These are phyloP conservation scores for Cyprinodon variegatus DNA, from an alignment of 2,113 vertebrate genomes.

Conservation along the genomic window DNA sequence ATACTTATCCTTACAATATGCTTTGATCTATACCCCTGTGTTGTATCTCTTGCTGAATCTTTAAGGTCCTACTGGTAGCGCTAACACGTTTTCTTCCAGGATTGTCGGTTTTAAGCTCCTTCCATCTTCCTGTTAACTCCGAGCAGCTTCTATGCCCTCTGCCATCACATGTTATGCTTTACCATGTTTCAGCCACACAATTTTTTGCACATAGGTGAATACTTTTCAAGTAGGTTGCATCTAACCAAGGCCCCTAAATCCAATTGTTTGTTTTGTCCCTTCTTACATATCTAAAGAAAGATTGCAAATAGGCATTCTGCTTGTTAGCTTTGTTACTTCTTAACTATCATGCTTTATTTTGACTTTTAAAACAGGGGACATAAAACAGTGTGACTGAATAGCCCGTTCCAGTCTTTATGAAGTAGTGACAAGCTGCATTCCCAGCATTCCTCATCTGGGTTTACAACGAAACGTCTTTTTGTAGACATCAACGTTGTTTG, in stretches of 20 bases:
- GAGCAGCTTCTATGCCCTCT: background rate
- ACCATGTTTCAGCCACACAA: background rate
- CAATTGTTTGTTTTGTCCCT: background rate
- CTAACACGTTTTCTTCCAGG: background rate
- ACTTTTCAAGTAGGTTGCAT: background rate
- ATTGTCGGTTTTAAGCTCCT: background rate
- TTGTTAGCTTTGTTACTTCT: conserved; percentile 4
- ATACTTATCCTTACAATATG: background rate
- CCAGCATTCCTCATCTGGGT: background rate
- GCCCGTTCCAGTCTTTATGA: background rate
- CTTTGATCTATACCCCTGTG: background rate
- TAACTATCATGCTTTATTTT: conserved; percentile 6
- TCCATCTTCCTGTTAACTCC: too few species aligned
- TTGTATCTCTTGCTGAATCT: background rate
- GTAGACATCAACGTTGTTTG: conserved; percentile 30
- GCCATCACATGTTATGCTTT: background rate
- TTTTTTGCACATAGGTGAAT: background rate
- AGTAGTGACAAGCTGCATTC: background rate
- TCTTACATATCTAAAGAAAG: too few species aligned
- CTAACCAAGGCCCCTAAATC: background rate
- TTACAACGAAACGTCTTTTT: conserved; percentile 3
- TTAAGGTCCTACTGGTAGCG: background rate
- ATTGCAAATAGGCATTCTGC: conserved; percentile 4
- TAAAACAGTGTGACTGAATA: background rate
- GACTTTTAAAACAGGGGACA: conserved; percentile 9